Percentiles rank a stretch among this genome's conserved stretches.
Evolutionary conservation across 2,113 vertebrate genomes (phyloP).

Genomic region (Ifrita kowaldi): DNA sequence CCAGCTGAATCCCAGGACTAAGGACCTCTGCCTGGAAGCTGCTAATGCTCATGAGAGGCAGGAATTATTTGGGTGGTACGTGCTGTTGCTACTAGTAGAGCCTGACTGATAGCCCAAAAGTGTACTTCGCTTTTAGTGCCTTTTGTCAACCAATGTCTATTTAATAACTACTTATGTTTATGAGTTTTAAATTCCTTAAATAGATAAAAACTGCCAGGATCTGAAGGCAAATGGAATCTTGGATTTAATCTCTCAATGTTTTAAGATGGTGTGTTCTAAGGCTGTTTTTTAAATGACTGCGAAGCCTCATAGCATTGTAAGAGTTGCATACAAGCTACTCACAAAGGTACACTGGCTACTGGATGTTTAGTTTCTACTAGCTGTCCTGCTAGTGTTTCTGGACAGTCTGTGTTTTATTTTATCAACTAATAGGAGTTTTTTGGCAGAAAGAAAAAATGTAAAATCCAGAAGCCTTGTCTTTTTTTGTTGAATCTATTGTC

Average conservation of each 20-base stretch:
- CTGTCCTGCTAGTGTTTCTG: not conserved
- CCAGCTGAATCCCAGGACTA: not conserved
- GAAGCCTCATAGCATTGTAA: not conserved
- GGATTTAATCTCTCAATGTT: not conserved
- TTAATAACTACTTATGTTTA: not conserved
- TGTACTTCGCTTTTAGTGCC: not conserved
- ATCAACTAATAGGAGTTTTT: not conserved
- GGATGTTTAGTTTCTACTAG: not conserved
- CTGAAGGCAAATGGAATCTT: not conserved
- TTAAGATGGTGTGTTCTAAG: not conserved
- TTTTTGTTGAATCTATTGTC: not conserved
- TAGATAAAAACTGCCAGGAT: not conserved
- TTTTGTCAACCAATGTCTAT: not conserved
- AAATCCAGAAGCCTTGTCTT: not conserved
- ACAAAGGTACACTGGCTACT: not conserved
- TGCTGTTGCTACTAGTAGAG: not conserved
- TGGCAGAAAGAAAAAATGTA: not conserved
- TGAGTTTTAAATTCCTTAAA: not conserved
- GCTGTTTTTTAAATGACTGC: not conserved
- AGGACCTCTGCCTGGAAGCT: not conserved
- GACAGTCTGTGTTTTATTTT: not conserved
- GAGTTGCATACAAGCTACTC: not conserved
- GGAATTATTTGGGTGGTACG: not conserved
- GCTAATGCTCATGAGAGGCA: fast-evolving
- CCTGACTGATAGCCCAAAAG: not conserved